Conservation (phyloP, 1,140 invertebrate genomes). For the Scaptomyza hsui region DNA sequence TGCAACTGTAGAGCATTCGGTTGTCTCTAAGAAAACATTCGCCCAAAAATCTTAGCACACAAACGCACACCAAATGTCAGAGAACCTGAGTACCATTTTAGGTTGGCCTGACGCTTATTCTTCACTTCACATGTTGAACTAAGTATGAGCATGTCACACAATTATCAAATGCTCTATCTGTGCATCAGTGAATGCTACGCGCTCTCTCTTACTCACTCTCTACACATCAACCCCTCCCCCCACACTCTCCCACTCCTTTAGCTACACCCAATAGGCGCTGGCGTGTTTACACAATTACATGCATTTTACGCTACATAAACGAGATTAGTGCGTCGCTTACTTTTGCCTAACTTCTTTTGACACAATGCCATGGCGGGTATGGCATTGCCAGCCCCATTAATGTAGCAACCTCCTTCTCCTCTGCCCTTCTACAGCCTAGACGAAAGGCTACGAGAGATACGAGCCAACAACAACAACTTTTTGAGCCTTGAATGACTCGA, state of each 20-base stretch:
- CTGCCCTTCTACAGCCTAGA: slow-evolving; percentile 26
- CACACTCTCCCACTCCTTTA: neutral
- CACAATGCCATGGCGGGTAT: slow-evolving; percentile 42
- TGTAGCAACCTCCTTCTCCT: neutral
- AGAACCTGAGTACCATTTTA: slow-evolving; percentile 8
- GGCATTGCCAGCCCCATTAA: slow-evolving; percentile 38
- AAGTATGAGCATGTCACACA: slow-evolving; percentile 58
- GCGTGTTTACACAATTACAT: slow-evolving; percentile 78
- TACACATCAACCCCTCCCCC: too few relatives aligned
- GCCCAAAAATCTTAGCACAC: neutral
- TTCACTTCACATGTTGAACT: slow-evolving; percentile 42
- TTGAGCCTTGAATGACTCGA: slow-evolving; percentile 44
- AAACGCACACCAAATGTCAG: neutral
- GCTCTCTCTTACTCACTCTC: neutral
- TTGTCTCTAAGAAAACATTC: neutral
- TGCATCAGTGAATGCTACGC: slow-evolving; percentile 49
- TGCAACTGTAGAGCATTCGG: slow-evolving; percentile 13
- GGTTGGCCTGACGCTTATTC: slow-evolving; percentile 21
- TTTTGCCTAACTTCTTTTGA: slow-evolving; percentile 61
- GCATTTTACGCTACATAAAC: slow-evolving; percentile 81
- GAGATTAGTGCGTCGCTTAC: slow-evolving; percentile 75
- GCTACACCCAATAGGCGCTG: slow-evolving; percentile 15
- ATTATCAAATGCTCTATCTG: slow-evolving; percentile 76
- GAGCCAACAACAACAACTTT: slow-evolving; percentile 45
- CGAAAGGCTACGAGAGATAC: slow-evolving; percentile 61